Conservation (phyloP, 1,140 invertebrate species). For the Listronotus oregonensis region DNA sequence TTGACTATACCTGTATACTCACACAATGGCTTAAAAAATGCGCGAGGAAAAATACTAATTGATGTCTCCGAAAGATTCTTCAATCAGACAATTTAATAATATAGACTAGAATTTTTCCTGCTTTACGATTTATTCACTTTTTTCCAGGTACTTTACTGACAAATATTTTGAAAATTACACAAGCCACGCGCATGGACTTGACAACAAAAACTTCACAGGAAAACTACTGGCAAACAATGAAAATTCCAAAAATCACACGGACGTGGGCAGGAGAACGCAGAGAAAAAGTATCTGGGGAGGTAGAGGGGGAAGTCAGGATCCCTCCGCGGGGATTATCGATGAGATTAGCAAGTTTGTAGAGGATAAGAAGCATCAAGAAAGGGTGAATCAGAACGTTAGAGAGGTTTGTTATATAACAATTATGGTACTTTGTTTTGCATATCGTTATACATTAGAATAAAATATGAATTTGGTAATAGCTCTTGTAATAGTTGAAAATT, state of each 20-base stretch:
- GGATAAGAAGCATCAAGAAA: slow-evolving; percentile 45
- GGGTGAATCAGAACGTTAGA: slow-evolving; percentile 48
- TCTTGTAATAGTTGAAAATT: no score
- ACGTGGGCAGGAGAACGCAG: slow-evolving; percentile 17
- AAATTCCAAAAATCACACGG: slow-evolving; percentile 7
- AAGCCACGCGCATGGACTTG: slow-evolving; percentile 15
- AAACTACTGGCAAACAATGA: slow-evolving; percentile 2
- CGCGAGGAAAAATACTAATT: no score
- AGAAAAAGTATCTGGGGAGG: slow-evolving; percentile 36
- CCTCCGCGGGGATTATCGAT: slow-evolving; percentile 37
- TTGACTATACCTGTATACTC: no score
- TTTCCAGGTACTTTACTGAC: slow-evolving; percentile 21
- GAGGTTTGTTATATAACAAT: slow-evolving; percentile 40
- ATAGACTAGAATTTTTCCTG: no score
- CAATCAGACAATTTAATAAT: no score
- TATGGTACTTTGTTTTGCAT: not conserved
- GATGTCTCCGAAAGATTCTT: no score
- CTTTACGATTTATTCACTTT: not conserved
- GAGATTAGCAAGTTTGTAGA: slow-evolving; percentile 40
- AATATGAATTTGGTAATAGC: no score
- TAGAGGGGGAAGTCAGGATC: slow-evolving; percentile 16
- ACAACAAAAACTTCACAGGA: slow-evolving; percentile 8
- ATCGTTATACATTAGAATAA: no score
- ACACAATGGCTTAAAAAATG: no score
- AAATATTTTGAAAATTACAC: slow-evolving; percentile 24